Evolutionary conservation across 1,140 invertebrate species (phyloP).

Genomic region (Stegodyphus mimosarum): DNA sequence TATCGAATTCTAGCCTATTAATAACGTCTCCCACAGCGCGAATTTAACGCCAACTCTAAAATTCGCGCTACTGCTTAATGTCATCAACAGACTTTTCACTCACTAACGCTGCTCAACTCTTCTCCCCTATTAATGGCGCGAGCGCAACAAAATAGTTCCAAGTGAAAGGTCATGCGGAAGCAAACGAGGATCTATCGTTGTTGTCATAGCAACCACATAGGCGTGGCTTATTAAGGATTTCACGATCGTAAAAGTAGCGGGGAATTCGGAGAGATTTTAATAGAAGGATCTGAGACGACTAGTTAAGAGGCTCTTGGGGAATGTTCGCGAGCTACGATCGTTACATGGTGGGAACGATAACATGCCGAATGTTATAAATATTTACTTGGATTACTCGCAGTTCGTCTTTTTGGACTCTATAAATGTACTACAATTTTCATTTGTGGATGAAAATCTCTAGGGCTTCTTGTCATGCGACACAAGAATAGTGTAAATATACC

Average conservation of each 20-base stretch:
- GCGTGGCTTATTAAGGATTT: conserved; percentile 16
- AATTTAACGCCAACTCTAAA: background rate
- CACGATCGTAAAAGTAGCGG: conserved; percentile 5
- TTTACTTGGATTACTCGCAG: too few species aligned
- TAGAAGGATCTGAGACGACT: too few species aligned
- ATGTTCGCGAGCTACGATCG: too few species aligned
- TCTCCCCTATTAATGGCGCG: conserved; percentile 11
- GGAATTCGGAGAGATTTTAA: too few species aligned
- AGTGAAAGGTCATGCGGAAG: conserved; percentile 38
- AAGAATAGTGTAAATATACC: too few species aligned
- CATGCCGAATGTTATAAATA: too few species aligned
- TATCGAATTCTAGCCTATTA: background rate
- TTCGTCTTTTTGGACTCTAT: too few species aligned
- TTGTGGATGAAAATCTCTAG: too few species aligned
- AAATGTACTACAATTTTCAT: too few species aligned
- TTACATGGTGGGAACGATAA: too few species aligned
- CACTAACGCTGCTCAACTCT: background rate
- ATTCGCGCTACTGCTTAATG: background rate
- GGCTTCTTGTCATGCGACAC: too few species aligned
- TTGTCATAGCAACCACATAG: conserved; percentile 15
- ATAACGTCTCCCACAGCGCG: background rate
- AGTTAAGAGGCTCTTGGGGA: too few species aligned
- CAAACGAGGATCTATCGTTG: conserved; percentile 19
- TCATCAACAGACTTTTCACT: background rate
- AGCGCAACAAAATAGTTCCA: conserved; percentile 44